Conservation (phyloP, 2,797 vertebrate species). For the Myiotriccus ornatus region DNA sequence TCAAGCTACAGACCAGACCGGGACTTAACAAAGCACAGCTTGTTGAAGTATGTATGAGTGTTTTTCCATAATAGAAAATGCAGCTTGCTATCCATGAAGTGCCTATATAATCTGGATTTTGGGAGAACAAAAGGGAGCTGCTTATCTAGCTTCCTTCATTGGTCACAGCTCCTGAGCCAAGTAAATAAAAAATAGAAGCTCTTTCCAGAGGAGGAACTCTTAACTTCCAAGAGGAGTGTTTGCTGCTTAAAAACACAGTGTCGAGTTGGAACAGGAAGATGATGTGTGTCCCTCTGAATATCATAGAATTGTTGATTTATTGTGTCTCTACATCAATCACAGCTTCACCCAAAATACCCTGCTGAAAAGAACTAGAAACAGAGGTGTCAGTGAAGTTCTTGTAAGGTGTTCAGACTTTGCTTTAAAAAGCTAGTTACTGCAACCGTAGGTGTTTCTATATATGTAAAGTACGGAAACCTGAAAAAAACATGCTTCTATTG, state of each 20-base stretch:
- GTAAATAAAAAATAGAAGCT: constrained; percentile 1
- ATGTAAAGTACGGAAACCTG: not conserved
- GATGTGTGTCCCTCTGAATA: not conserved
- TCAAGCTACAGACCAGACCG: constrained; percentile 84
- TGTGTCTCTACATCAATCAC: not conserved
- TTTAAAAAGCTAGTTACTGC: not conserved
- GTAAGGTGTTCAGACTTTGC: not conserved
- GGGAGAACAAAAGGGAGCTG: constrained; percentile 13
- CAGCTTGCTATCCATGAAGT: not conserved
- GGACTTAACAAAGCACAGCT: constrained; percentile 87
- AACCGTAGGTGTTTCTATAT: not conserved
- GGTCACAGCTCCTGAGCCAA: not conserved
- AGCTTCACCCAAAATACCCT: not conserved
- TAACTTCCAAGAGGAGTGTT: not conserved
- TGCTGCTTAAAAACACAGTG: not conserved
- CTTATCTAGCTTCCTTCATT: constrained; percentile 17
- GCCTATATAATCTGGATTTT: not conserved
- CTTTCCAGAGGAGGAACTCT: not conserved
- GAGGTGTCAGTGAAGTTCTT: not conserved
- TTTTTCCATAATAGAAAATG: constrained; percentile 25
- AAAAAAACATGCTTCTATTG: not conserved
- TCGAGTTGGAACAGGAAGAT: not conserved
- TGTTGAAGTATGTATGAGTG: constrained; percentile 78
- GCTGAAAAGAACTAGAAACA: not conserved
- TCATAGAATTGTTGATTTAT: not conserved